Base-by-base conservation (phyloP, 2,113 vertebrate species). In the Ceuthmochares aereus region DNA sequence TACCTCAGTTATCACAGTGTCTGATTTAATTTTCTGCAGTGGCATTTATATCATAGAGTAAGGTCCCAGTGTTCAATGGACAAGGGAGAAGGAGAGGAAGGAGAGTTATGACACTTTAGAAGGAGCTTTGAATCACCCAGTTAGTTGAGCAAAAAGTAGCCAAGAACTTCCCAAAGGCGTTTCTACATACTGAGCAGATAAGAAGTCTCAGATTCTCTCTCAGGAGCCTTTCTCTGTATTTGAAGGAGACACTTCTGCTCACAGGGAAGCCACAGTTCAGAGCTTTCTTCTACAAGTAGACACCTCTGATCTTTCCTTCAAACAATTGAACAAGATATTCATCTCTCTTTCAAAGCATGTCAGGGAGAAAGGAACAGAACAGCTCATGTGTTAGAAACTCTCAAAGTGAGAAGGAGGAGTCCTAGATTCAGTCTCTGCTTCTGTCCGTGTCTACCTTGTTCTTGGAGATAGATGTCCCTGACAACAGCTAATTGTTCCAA, bases 281-380 rank as follows among this genome's bases (percentile, higher is more conserved):
- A 87, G 43, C 4, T 5, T 40, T 70, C 54, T 79, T 90, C 79
- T 81, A 8, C 42, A 30, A 43, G 32, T 37, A 67, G 22, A 19
- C 25, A 14, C 17, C 43, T 93, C 73, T 89, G 84, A 75, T 92
- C 56, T 89, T 58, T 75, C 60, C 9, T 84, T 92, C 91, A 93
- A 91, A 84, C 5, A 77, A 51, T 6, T 47, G 52, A 75, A 60
- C 34, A 70, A 87, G 29, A 72, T 30, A 55, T 8, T 20, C 20
- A 0, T 55, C 37, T 81, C 4, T 45, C 12, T 87, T 78, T 72
- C 80, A 87, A 75, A 92, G 49, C 3, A 30, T 6, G 4, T 14
- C 21, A 8, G 7, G 16, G 19, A 84, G 68, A 74, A 60, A 11
- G 32, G 42, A 92, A 81, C 18, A 68, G 55, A 85, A 22, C 7